Base-by-base conservation (phyloP, 2,113 vertebrate genomes). In the Vulpes vulpes region DNA sequence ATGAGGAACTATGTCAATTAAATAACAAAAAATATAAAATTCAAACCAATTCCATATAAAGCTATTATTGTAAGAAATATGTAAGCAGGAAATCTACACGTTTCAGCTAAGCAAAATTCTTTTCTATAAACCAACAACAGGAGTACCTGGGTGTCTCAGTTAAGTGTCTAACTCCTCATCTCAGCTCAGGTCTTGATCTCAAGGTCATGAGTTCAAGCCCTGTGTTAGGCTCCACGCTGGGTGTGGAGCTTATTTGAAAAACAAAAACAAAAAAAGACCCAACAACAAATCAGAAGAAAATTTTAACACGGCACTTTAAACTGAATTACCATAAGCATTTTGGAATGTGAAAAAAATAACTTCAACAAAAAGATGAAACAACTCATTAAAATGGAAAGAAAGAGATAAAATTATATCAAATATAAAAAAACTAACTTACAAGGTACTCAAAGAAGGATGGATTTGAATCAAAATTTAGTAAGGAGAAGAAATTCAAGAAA, bases 11-110 rank as follows among this genome's bases (percentile, higher is more conserved):
- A 23, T 2, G 11, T 86, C 55, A 69, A 73, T 23, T 32, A 90
- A 73, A n/a, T 55, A 27, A 25, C 38, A 95, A 55, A 55, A 94
- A 97, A 76, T 82, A 88, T 86, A 87, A 86, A 71, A 91, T 65
- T 84, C 55, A 67, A 89, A 74, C 16, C 57, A 89, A 92, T 12
- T 74, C 51, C n/a, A 88, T 4, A 69, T 69, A 94, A 60, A 57
- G 12, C 81, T 76, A 91, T 51, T 55, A 22, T 51, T 55, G 17
- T 35, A 91, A 88, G 38, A 81, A 87, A 67, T 38, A 43, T 67
- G 43, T 1, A 80, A 67, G 67, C 76, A 97, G 25, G 16, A 94
- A 57, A 82, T 35, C 30, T 38, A 86, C 6, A 65, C 32, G 43
- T 73, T 83, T 51, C 23, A 83, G 35, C 55, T 92, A 10, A 89